These are phyloP conservation scores for Orgyia antiqua DNA, from an alignment of 2,888 invertebrate genomes.

Conservation along the genomic window DNA sequence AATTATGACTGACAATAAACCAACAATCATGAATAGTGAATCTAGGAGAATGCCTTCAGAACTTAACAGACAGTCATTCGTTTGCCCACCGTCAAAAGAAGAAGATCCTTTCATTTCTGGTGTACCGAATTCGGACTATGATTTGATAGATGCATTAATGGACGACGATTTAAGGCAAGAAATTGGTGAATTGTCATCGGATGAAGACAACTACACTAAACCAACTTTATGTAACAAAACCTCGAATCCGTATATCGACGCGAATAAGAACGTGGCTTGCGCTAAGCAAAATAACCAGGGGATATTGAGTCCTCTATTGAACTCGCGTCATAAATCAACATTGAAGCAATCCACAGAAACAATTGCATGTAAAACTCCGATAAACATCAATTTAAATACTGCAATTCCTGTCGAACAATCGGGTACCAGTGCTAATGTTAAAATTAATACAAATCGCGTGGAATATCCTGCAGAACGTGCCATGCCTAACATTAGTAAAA, in stretches of 20 bases:
- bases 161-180: constrained; percentile 65
- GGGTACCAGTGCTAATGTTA: constrained; percentile 1
- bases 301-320: not conserved
- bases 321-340: not conserved
- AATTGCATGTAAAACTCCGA: not conserved
- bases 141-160: constrained; percentile 65
- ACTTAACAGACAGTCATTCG: constrained; percentile 26
- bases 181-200: constrained; percentile 60
- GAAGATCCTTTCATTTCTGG: constrained; percentile 54
- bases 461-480: constrained; percentile 13
- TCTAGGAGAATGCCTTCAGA: constrained; percentile 15
- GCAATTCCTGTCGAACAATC: not conserved
- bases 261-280: constrained; percentile 7
- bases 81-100: constrained; percentile 24
- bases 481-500: constrained; percentile 6
- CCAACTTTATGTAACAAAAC: constrained; percentile 22
- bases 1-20: constrained; percentile 8
- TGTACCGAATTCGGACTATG: constrained; percentile 58
- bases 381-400: constrained; percentile 1
- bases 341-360: constrained; percentile 1
- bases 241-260: constrained; percentile 13
- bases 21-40: constrained; percentile 6
- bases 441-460: constrained; percentile 1
- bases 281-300: constrained; percentile 7
- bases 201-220: constrained; percentile 45